phyloP scores from a whole-genome alignment of 2,797 vertebrate genomes.

The Delichon dasypus region DNA sequence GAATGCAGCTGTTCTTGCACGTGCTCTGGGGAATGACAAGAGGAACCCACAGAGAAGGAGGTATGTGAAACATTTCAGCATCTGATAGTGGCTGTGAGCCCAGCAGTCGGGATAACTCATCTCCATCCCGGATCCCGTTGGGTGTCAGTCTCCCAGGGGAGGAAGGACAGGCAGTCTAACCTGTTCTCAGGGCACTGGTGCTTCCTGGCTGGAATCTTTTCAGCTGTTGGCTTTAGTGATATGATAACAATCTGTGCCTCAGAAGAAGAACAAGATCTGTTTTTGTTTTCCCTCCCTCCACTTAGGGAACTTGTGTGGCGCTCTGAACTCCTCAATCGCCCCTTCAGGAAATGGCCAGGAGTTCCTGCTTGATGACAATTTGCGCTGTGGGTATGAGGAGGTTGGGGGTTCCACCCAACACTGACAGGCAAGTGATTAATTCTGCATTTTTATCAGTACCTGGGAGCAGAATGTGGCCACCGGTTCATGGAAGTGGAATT shows the following conservation, averaged over 20 bases:
- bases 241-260: not conserved
- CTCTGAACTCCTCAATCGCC: not conserved
- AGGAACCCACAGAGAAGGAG: not conserved
- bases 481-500: not conserved
- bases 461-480: not conserved
- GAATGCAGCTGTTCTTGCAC: not conserved
- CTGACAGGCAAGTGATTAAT: not conserved
- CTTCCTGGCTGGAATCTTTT: not conserved
- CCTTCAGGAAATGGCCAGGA: not conserved
- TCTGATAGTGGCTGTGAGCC: not conserved
- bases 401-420: not conserved
- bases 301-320: not conserved
- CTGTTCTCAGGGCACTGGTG: not conserved
- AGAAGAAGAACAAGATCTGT: not conserved
- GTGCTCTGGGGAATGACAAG: not conserved
- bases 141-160: not conserved
- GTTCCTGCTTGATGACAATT: not conserved
- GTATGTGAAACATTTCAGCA: not conserved
- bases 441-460: conserved; percentile 1
- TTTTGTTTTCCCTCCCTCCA: not conserved
- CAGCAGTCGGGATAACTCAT: not conserved
- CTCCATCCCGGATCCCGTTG: not conserved
- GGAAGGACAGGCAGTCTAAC: not conserved
- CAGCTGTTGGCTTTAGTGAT: not conserved
- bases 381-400: not conserved